phyloP scores from a whole-genome alignment of 2,888 invertebrate species.

The Alviniconcha strummeri region DNA sequence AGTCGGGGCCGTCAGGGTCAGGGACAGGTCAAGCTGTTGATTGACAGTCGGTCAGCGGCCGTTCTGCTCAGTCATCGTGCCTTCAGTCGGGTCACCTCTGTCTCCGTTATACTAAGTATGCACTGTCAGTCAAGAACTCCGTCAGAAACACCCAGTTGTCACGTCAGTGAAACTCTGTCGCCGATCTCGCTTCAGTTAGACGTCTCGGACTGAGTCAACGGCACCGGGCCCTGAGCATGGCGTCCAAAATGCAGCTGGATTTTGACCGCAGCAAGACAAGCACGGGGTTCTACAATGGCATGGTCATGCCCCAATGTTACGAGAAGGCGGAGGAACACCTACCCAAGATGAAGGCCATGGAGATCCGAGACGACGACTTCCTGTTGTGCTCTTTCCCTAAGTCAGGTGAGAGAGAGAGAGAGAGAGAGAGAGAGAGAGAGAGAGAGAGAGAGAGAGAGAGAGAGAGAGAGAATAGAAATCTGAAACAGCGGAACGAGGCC shows the following conservation, averaged over 20 bases:
- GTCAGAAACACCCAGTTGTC: no score
- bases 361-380: slow-evolving; percentile 29
- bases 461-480: no score
- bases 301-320: slow-evolving; percentile 5
- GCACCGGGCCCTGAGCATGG: neutral
- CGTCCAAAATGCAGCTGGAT: neutral
- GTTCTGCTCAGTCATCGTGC: no score
- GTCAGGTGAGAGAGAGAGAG: slow-evolving; percentile 9
- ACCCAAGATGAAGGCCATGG: slow-evolving; percentile 30
- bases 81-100: no score
- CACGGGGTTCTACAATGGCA: neutral
- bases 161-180: no score
- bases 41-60: no score
- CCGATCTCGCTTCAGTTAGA: no score
- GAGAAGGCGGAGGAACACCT: slow-evolving; percentile 28
- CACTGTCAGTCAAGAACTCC: no score
- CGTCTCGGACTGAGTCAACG: neutral
- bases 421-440: neutral
- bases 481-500: no score
- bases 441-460: neutral
- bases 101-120: no score
- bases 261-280: slow-evolving; percentile 10
- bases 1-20: no score
- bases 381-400: slow-evolving; percentile 37
- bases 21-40: no score